Conservation (phyloP, 2,888 invertebrate species). For the Stictocephala bisonia region DNA sequence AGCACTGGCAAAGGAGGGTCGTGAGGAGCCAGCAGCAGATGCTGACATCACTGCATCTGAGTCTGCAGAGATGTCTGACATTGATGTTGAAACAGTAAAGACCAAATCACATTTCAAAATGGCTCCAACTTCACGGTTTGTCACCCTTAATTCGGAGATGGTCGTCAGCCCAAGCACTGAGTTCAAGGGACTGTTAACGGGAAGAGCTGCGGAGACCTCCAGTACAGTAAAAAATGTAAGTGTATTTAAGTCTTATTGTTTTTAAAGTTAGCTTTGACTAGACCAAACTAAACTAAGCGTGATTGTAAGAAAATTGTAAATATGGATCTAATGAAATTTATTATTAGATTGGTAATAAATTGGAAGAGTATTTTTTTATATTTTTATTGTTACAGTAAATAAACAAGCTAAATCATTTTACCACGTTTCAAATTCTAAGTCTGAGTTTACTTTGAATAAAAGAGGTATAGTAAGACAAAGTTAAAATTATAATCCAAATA, state of each 20-base stretch:
- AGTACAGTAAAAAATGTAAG: conserved; percentile 25
- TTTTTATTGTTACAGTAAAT: no score
- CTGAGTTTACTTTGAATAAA: no score
- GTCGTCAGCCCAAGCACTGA: conserved; percentile 49
- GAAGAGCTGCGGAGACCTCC: conserved; percentile 8
- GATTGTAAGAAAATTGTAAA: no score
- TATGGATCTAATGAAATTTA: no score
- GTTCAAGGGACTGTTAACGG: conserved; percentile 43
- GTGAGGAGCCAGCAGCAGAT: background rate
- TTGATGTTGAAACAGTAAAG: background rate
- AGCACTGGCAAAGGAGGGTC: conserved; percentile 45
- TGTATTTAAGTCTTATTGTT: background rate
- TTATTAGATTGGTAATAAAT: no score
- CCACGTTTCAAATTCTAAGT: no score
- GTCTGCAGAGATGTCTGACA: background rate
- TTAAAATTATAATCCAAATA: background rate
- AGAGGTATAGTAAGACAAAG: background rate
- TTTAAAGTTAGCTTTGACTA: no score
- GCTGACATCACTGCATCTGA: background rate
- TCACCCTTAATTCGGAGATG: conserved; percentile 45
- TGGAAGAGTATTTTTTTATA: no score
- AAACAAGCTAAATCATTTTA: no score
- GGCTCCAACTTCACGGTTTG: conserved; percentile 37
- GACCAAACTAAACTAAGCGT: no score
- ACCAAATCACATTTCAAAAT: conserved; percentile 41